A percentile compares a stretch with the other conserved stretches of the same genome.
Evolutionary conservation across 64 coral and sea anemone species (phyloP).

Genomic region (Anthopleura sola): DNA sequence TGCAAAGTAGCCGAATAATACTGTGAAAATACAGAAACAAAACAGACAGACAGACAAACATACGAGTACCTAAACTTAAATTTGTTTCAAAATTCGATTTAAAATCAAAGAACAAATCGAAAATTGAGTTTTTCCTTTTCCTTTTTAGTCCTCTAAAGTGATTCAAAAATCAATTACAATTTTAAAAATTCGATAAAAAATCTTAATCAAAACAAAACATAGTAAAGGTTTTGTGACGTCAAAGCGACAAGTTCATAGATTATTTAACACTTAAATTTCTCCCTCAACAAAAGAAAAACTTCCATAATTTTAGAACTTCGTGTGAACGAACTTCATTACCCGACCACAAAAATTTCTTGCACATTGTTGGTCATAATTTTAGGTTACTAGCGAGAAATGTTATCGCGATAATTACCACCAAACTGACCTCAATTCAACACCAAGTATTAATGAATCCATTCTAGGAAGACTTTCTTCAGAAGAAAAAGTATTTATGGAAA

Average conservation of each 20-base stretch:
- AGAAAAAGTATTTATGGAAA: not conserved
- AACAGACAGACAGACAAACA: too few relatives aligned
- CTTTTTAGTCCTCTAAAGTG: too few relatives aligned
- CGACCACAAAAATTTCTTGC: not conserved
- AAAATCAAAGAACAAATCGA: too few relatives aligned
- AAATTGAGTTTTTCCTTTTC: too few relatives aligned
- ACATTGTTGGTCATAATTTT: not conserved
- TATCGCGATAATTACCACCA: not conserved
- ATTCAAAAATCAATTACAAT: too few relatives aligned
- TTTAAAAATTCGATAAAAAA: not conserved
- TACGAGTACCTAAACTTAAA: too few relatives aligned
- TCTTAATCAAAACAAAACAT: not conserved
- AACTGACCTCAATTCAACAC: not conserved
- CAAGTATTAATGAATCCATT: too few relatives aligned
- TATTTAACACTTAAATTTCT: not conserved
- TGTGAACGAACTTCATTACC: not conserved
- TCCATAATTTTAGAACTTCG: not conserved
- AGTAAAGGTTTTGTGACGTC: not conserved
- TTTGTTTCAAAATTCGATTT: too few relatives aligned
- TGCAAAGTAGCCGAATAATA: too few relatives aligned
- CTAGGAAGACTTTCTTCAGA: not conserved
- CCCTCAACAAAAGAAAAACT: not conserved
- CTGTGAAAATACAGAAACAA: too few relatives aligned
- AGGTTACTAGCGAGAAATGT: not conserved
- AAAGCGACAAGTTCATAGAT: not conserved